phyloP scores from a whole-genome alignment of 2,113 vertebrate species.

The Sterrhoptilus dennistouni region DNA sequence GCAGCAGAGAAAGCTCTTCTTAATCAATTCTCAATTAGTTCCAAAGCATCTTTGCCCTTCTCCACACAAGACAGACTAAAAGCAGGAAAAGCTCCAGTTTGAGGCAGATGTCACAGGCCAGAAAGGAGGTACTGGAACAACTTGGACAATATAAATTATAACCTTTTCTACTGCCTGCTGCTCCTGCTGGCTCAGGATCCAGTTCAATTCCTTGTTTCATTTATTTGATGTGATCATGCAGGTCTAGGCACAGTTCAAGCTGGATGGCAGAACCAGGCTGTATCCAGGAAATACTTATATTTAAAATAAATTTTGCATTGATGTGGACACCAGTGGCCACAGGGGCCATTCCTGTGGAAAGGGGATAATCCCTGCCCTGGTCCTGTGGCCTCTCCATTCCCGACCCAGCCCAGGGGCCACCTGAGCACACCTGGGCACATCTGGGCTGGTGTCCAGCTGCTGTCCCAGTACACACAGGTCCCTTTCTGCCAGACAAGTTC shows the following conservation, averaged over 20 bases:
- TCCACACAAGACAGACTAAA: background rate
- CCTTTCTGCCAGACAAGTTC: no score
- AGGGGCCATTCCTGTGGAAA: background rate
- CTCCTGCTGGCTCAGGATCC: background rate
- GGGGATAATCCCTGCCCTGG: background rate
- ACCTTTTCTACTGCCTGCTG: background rate
- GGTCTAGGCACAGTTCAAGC: background rate
- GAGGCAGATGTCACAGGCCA: background rate
- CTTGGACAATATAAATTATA: background rate
- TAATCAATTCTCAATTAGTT: background rate
- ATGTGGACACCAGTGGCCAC: background rate
- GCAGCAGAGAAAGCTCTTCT: background rate
- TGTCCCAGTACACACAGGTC: background rate
- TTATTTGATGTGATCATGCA: background rate
- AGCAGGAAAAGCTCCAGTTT: background rate
- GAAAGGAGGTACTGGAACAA: background rate
- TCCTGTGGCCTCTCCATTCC: background rate
- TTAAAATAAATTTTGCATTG: background rate
- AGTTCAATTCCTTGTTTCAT: background rate
- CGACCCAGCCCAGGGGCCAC: background rate
- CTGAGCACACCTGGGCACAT: background rate
- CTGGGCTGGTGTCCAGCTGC: background rate
- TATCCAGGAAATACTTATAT: background rate
- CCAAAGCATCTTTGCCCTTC: background rate
- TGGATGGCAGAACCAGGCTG: background rate